phyloP scores from a whole-genome alignment of 2,888 invertebrate genomes.

The Drosophila birchii region DNA sequence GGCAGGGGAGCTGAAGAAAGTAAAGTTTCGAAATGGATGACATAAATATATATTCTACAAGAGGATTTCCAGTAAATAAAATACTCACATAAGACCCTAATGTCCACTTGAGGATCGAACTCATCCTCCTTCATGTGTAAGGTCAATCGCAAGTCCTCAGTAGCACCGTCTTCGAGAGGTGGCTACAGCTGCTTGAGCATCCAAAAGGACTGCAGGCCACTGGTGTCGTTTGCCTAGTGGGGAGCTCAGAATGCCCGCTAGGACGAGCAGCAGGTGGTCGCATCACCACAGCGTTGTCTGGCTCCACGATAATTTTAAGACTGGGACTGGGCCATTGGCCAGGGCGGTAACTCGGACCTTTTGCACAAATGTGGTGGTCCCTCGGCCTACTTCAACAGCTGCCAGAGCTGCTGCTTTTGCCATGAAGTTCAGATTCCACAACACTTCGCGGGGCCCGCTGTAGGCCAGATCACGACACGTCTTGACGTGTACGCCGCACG shows the following conservation, averaged over 20 bases:
- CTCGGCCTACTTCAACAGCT: constrained; percentile 71
- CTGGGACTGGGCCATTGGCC: constrained; percentile 75
- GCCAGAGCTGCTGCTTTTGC: constrained; percentile 81
- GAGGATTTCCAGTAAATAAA: no score
- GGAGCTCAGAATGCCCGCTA: constrained; percentile 81
- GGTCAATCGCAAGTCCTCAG: constrained; percentile 57
- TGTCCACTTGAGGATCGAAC: constrained; percentile 67
- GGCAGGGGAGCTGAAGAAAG: no score
- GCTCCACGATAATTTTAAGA: constrained; percentile 82
- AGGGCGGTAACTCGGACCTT: constrained; percentile 65
- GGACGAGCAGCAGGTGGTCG: constrained; percentile 66
- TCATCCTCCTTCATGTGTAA: constrained; percentile 64
- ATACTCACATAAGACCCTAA: constrained; percentile 70
- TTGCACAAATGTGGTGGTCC: constrained; percentile 81
- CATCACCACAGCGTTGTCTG: constrained; percentile 82
- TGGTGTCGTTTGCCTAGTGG: constrained; percentile 69
- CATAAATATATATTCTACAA: no score
- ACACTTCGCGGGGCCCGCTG: constrained; percentile 74
- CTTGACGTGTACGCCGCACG: constrained; percentile 81
- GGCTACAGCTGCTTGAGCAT: constrained; percentile 72
- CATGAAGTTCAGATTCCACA: constrained; percentile 82
- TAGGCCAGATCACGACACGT: constrained; percentile 66
- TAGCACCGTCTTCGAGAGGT: constrained; percentile 62
- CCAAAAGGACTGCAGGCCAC: constrained; percentile 80
- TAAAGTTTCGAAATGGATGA: no score